phyloP scores from a whole-genome alignment of 1,140 invertebrate species.

The Eulimnadia texana region DNA sequence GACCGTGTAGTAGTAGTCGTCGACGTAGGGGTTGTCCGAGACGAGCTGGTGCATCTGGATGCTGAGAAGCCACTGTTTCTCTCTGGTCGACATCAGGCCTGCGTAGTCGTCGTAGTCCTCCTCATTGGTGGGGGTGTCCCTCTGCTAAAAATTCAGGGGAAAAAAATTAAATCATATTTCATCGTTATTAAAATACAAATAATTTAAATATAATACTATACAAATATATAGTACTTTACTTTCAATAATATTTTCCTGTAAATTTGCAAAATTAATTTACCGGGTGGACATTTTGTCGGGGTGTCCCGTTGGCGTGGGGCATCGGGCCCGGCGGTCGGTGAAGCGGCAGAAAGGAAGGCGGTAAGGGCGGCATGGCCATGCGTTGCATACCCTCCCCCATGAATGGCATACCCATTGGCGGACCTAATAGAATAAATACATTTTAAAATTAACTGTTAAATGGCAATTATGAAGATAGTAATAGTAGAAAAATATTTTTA shows the following conservation, averaged over 20 bases:
- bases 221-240: neutral
- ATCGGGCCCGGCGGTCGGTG: neutral
- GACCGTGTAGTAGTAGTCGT: slow-evolving; percentile 70
- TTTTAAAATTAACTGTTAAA: too few species aligned
- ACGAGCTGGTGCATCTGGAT: slow-evolving; percentile 80
- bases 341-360: neutral
- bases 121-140: neutral
- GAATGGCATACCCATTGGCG: neutral
- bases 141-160: neutral
- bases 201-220: neutral
- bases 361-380: neutral
- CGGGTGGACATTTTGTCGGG: neutral
- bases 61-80: slow-evolving; percentile 86
- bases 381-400: neutral
- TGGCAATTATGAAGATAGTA: too few species aligned
- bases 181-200: neutral
- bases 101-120: slow-evolving; percentile 58
- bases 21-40: slow-evolving; percentile 67
- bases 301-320: neutral
- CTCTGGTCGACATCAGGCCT: slow-evolving; percentile 74
- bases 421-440: neutral
- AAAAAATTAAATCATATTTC: neutral
- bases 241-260: neutral
- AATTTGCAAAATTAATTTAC: neutral
- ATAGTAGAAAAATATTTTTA: too few species aligned